A percentile compares a stretch with the other conserved stretches of the same genome.
Evolutionary conservation across 2,113 vertebrate genomes (phyloP).

Genomic region (Calonectris borealis): DNA sequence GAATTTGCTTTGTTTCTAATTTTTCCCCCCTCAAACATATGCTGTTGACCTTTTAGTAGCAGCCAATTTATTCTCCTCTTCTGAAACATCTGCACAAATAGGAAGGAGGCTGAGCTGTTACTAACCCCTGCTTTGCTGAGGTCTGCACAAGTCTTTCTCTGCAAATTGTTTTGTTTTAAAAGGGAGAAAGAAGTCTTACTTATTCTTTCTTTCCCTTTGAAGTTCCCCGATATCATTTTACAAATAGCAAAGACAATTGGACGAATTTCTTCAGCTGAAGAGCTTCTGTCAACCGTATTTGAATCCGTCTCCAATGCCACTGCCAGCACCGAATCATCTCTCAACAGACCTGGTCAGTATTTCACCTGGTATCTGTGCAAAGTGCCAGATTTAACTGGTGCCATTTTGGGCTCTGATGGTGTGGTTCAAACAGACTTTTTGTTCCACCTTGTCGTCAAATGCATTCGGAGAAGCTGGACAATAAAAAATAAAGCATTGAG

Average conservation of each 20-base stretch:
- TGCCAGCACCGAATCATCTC: neutral
- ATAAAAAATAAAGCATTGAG: neutral
- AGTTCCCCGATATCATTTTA: slow-evolving; percentile 75
- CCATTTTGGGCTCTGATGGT: neutral
- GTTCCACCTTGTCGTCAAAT: neutral
- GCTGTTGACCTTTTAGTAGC: neutral
- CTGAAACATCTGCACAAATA: neutral
- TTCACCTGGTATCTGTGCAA: neutral
- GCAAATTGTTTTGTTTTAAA: neutral
- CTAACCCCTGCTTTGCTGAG: neutral
- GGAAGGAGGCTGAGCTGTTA: neutral
- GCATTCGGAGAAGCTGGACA: neutral
- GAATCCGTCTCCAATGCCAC: slow-evolving; percentile 34
- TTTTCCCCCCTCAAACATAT: neutral
- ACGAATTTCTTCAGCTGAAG: slow-evolving; percentile 21
- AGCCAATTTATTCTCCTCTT: neutral
- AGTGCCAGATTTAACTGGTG: neutral
- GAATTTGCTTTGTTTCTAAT: neutral
- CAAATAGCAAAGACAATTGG: slow-evolving; percentile 52
- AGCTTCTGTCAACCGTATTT: slow-evolving; percentile 73
- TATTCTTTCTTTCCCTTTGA: slow-evolving; percentile 4
- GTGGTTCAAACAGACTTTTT: neutral
- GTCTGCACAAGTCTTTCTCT: neutral
- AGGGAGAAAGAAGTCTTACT: neutral
- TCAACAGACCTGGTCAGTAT: slow-evolving; percentile 62